phyloP scores from a whole-genome alignment of 37 sponge, comb jelly and placozoan species.

The Corticium candelabrum region DNA sequence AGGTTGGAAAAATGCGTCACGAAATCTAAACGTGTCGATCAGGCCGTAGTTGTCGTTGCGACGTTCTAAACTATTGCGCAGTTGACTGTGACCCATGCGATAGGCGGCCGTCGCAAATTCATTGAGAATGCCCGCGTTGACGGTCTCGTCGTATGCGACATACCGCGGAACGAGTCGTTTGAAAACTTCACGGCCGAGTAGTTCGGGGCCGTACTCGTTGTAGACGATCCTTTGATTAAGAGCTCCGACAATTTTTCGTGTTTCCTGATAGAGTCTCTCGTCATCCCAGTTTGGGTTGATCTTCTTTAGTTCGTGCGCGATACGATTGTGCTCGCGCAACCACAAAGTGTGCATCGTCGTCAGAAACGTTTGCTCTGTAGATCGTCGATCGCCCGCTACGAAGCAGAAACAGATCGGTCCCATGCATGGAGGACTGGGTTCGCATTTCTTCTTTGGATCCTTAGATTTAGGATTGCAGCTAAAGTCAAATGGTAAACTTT shows the following conservation, averaged over 20 bases:
- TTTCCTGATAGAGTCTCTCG: conserved; percentile 7
- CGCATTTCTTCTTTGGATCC: too few species aligned
- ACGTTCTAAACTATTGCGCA: conserved; percentile 40
- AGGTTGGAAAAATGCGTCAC: conserved; percentile 58
- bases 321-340: neutral
- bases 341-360: neutral
- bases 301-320: neutral
- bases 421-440: neutral
- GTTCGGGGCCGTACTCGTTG: conserved; percentile 18
- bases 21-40: conserved; percentile 34
- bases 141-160: conserved; percentile 32
- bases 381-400: neutral
- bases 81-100: conserved; percentile 75
- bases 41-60: conserved; percentile 22
- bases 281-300: neutral
- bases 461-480: neutral
- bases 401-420: neutral
- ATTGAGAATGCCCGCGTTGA: conserved; percentile 55
- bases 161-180: neutral
- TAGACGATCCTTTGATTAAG: conserved; percentile 14
- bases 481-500: neutral
- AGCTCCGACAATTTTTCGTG: conserved; percentile 13
- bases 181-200: conserved; percentile 10
- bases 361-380: neutral
- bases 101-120: conserved; percentile 73